A percentile compares a stretch with the other conserved stretches of the same genome.
Conservation (phyloP, 2,888 invertebrate species). For the Phyllotreta cruciferae region DNA sequence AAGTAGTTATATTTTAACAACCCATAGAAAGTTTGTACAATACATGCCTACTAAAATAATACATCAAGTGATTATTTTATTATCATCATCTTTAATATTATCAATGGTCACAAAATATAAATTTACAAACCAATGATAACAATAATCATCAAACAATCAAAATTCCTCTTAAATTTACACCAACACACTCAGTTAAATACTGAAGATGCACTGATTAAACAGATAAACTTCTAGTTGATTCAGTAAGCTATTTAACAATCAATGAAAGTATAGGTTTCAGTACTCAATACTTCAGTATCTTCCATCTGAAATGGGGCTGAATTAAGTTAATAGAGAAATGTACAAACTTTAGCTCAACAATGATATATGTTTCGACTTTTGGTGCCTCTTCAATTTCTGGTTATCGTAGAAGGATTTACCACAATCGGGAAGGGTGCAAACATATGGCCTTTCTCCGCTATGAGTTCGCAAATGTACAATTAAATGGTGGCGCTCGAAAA, state of each 20-base stretch:
- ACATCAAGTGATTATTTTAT: no score
- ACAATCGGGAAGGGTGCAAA: conserved; percentile 48
- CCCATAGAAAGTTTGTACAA: no score
- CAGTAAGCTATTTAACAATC: not conserved
- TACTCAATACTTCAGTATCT: not conserved
- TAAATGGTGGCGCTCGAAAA: conserved; percentile 53
- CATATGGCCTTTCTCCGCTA: conserved; percentile 52
- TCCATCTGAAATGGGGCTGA: conserved; percentile 1
- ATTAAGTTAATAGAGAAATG: no score
- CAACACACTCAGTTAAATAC: no score
- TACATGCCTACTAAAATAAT: no score
- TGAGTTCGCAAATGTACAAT: conserved; percentile 50
- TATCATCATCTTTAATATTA: no score
- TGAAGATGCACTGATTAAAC: no score
- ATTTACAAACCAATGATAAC: no score
- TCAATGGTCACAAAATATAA: no score
- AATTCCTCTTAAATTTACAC: no score
- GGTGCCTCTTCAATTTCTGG: conserved; percentile 51
- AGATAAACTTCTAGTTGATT: not conserved
- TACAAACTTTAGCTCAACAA: not conserved
- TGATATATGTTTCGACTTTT: conserved; percentile 45
- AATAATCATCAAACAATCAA: no score
- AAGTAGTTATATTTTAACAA: no score
- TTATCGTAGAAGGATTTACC: conserved; percentile 52
- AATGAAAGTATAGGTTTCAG: not conserved